These are phyloP conservation scores for Sitta carolinensis DNA, from an alignment of 2,797 vertebrate genomes.

Conservation along the genomic window DNA sequence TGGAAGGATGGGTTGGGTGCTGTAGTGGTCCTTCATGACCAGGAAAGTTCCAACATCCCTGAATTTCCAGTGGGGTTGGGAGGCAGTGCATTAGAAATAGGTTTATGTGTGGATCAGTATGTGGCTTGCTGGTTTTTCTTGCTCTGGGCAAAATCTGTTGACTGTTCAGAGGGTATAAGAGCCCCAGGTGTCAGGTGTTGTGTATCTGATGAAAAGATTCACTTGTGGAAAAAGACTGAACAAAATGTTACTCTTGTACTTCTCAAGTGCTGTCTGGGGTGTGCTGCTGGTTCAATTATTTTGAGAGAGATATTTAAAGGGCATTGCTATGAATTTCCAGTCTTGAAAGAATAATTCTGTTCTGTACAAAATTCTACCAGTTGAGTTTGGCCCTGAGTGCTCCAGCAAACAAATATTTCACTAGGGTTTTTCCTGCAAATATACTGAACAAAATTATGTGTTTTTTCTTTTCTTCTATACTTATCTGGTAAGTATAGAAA, in stretches of 20 bases:
- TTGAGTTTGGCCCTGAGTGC: neutral
- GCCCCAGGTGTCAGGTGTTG: slow-evolving; percentile 40
- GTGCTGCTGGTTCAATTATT: neutral
- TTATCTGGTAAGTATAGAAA: neutral
- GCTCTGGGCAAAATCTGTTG: slow-evolving; percentile 10
- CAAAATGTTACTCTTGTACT: neutral
- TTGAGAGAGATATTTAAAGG: neutral
- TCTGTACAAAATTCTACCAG: neutral
- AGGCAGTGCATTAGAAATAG: neutral
- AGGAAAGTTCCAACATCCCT: neutral
- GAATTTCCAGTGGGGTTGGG: neutral
- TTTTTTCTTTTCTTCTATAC: neutral
- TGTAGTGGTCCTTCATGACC: neutral
- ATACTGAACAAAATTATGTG: neutral
- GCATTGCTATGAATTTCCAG: neutral
- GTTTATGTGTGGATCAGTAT: neutral
- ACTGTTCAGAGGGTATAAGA: neutral
- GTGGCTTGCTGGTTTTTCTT: neutral
- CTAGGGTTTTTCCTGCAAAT: neutral
- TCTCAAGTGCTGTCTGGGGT: neutral
- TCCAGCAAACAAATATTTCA: neutral
- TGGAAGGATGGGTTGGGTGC: neutral
- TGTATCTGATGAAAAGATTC: slow-evolving; percentile 44
- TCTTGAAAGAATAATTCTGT: neutral
- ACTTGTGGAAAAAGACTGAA: neutral